Evolutionary conservation across 2,113 vertebrate genomes (phyloP), one percentile per base, ranked within the genome.

Genomic region (Engraulis encrasicolus): DNA sequence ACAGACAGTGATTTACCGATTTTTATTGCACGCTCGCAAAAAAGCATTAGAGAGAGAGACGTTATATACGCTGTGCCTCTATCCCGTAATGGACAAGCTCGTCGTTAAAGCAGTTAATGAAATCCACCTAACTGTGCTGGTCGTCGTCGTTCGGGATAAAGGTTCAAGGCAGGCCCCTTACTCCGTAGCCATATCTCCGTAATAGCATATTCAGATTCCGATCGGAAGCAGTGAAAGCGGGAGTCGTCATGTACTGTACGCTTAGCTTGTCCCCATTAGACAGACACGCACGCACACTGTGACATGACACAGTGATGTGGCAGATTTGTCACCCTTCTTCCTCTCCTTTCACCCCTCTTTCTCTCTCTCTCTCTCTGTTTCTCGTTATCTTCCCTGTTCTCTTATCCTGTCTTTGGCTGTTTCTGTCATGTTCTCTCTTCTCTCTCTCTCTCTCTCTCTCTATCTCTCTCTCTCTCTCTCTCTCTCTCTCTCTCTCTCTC

Each of bases 1-100:
- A 3, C 86, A n/a, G n/a, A n/a, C 87, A 71, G 80, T 86, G 82
- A 90, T 90, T 90, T 91, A 87, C 74, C 17, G 85, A 85, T 74
- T 90, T 92, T 92, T 89, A 92, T 85, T 78, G 78, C 87, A 58
- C 71, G 85, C 50, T 85, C 52, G 81, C 84, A 85, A 84, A 88
- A 66, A 85, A 88, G 83, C 61, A 82, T 82, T 82, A 78, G 66
- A 40, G 74, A 52, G 81, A 78, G 66, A 40, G 74, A 52, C 27
- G 50, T 52, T 80, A n/a, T n/a, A n/a, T n/a, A 15, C 40, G 82
- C 87, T 66, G 40, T 38, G 49, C 79, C 23, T 83, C 71, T 15
- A 82, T 82, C 37, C 78, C 31, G 34, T 85, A 84, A 83, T 86
- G 85, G 84, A 58, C 77, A 85, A 50, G 37, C 49, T 58, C 66